Conservation (phyloP, 2,797 vertebrate species). For the Coluber constrictor region DNA sequence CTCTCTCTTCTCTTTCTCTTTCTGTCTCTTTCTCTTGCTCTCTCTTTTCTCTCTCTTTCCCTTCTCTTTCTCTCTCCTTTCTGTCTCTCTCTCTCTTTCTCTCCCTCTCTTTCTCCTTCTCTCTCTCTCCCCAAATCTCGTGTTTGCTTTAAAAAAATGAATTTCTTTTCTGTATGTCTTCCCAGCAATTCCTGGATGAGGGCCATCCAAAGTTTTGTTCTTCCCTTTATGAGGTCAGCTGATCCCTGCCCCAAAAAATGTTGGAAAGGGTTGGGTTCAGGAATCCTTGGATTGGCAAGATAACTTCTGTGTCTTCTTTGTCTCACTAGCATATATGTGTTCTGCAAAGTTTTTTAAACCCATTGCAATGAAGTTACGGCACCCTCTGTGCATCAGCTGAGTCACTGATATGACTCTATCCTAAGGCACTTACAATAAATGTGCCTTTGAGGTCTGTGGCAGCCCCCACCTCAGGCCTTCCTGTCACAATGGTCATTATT, state of each 20-base stretch:
- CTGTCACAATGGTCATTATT: background rate
- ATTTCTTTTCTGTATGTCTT: background rate
- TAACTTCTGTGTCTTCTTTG: background rate
- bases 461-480: background rate
- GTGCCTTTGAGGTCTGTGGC: background rate
- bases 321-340: background rate
- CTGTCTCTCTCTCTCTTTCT: too few species aligned
- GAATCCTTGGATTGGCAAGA: background rate
- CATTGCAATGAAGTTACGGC: background rate
- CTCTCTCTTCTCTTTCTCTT: too few species aligned
- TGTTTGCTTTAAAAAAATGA: background rate
- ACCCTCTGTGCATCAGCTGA: background rate
- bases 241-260: background rate
- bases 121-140: background rate
- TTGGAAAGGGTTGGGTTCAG: background rate
- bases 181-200: background rate
- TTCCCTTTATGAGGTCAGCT: background rate
- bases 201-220: background rate
- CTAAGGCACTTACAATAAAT: background rate
- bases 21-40: too few species aligned
- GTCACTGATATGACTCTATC: background rate
- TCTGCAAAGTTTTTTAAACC: background rate
- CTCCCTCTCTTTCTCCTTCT: too few species aligned
- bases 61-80: too few species aligned
- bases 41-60: too few species aligned